phyloP scores from a whole-genome alignment of 2,888 invertebrate genomes.

The Morpho deidamia region DNA sequence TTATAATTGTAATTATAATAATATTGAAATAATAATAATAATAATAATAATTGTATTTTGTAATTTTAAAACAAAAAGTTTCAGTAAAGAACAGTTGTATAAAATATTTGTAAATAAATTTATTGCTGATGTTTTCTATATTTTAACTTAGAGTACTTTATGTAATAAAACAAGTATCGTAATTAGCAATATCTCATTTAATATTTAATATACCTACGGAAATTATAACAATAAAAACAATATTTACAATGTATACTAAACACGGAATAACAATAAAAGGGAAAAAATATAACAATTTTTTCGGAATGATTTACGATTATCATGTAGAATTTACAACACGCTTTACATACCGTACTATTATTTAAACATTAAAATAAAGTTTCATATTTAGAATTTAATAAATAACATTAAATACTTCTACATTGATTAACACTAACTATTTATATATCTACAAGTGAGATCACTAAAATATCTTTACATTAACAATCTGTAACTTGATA shows the following conservation, averaged over 20 bases:
- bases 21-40: no score
- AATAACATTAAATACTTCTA: conserved; percentile 24
- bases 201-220: conserved; percentile 12
- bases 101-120: no score
- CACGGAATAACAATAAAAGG: conserved; percentile 48
- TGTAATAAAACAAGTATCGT: conserved; percentile 16
- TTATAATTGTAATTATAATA: no score
- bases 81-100: no score
- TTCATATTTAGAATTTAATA: conserved; percentile 16
- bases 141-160: background rate
- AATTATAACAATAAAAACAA: conserved; percentile 57
- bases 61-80: no score
- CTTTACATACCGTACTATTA: conserved; percentile 7
- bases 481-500: background rate
- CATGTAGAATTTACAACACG: conserved; percentile 12
- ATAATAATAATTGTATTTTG: no score
- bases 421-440: conserved; percentile 21
- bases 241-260: conserved; percentile 57
- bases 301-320: conserved; percentile 3
- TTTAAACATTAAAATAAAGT: background rate
- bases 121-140: no score
- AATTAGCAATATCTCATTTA: conserved; percentile 15
- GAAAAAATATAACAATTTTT: conserved; percentile 65
- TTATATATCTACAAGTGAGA: conserved; percentile 50
- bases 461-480: conserved; percentile 36